Evolutionary conservation across 2,888 invertebrate species (phyloP).

Genomic region (Calliphora vomitoria): DNA sequence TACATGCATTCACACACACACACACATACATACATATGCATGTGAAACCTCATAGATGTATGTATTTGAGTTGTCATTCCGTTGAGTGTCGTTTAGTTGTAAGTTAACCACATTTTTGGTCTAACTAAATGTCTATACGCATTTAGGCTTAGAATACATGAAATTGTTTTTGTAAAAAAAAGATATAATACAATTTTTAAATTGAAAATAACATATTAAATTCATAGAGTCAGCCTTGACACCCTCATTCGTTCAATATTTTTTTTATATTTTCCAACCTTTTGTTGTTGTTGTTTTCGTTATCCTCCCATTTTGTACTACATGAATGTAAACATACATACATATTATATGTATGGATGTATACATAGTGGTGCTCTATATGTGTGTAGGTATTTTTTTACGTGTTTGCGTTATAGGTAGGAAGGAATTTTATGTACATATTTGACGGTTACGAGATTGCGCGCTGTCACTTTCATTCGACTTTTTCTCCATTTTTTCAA

Average conservation of each 20-base stretch:
- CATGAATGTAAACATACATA: background rate
- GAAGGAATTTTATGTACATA: background rate
- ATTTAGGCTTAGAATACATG: background rate
- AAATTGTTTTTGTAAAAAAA: background rate
- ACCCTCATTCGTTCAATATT: background rate
- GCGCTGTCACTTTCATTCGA: constrained; percentile 81
- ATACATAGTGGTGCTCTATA: background rate
- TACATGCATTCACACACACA: background rate
- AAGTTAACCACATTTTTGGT: constrained; percentile 52
- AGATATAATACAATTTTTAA: background rate
- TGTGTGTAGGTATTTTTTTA: background rate
- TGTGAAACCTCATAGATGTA: background rate
- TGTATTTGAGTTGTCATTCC: background rate
- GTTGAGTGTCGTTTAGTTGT: constrained; percentile 26
- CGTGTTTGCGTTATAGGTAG: background rate
- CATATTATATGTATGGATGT: too few relatives aligned
- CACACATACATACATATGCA: background rate
- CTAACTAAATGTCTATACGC: constrained; percentile 32
- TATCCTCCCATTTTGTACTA: constrained; percentile 24
- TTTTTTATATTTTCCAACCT: background rate
- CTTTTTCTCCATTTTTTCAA: constrained; percentile 74
- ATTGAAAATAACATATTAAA: constrained; percentile 8
- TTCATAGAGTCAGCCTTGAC: constrained; percentile 46
- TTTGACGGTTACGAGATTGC: constrained; percentile 67
- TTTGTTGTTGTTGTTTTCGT: background rate